Conservation (phyloP, 2,797 vertebrate species). For the Molothrus ater region DNA sequence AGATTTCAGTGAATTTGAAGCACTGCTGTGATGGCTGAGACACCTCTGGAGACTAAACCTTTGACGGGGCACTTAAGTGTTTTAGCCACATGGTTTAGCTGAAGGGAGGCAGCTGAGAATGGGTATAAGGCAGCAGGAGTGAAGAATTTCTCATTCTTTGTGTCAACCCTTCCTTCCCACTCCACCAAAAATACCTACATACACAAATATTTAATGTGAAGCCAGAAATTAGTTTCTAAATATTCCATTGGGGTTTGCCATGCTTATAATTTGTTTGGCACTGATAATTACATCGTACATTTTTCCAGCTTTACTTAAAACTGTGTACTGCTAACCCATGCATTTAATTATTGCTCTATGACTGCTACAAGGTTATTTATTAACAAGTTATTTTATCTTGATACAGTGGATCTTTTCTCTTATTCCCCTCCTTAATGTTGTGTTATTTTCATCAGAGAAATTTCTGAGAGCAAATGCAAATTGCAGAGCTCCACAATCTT, state of each 20-base stretch:
- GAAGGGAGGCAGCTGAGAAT: slow-evolving; percentile 22
- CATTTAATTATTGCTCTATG: slow-evolving; percentile 82
- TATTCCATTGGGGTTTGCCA: slow-evolving; percentile 74
- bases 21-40: slow-evolving; percentile 28
- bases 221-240: slow-evolving; percentile 77
- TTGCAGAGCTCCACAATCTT: slow-evolving; percentile 70
- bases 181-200: slow-evolving; percentile 68
- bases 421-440: slow-evolving; percentile 75
- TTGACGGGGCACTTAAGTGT: slow-evolving; percentile 42
- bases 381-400: slow-evolving; percentile 82
- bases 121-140: slow-evolving; percentile 42
- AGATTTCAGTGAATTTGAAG: neutral
- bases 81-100: slow-evolving; percentile 51
- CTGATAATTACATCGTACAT: slow-evolving; percentile 78
- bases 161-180: neutral
- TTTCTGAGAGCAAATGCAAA: slow-evolving; percentile 78
- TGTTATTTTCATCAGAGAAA: slow-evolving; percentile 84
- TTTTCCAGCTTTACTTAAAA: slow-evolving; percentile 80
- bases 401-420: slow-evolving; percentile 76
- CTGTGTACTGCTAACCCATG: slow-evolving; percentile 73
- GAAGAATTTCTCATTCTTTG: neutral
- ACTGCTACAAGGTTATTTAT: slow-evolving; percentile 82
- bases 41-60: slow-evolving; percentile 44
- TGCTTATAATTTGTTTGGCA: slow-evolving; percentile 80
- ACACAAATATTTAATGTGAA: slow-evolving; percentile 75